phyloP scores from a whole-genome alignment of 2,113 vertebrate genomes.

The Origma solitaria region DNA sequence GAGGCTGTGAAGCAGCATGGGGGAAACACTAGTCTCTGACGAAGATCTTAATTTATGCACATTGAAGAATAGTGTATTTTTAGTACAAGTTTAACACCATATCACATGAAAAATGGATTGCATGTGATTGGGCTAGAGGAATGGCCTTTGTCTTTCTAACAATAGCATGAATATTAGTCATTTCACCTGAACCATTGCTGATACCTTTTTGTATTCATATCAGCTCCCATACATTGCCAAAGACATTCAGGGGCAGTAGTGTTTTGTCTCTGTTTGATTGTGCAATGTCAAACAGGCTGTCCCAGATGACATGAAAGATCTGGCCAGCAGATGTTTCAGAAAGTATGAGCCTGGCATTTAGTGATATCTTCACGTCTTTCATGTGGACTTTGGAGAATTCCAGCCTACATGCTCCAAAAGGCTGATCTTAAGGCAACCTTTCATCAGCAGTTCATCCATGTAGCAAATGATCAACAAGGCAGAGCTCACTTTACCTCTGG shows the following conservation, averaged over 20 bases:
- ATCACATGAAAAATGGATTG: not conserved
- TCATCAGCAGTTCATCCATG: conserved; percentile 1
- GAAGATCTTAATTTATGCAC: not conserved
- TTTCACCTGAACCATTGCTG: not conserved
- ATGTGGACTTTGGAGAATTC: conserved; percentile 57
- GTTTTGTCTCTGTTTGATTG: not conserved
- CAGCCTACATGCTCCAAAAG: conserved; percentile 3
- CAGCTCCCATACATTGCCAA: not conserved
- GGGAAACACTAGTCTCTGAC: not conserved
- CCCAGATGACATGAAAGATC: conserved; percentile 5
- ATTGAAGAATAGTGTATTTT: not conserved
- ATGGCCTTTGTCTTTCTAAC: not conserved
- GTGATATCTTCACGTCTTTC: conserved; percentile 32
- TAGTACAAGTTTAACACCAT: not conserved
- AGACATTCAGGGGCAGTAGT: not conserved
- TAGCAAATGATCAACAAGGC: not conserved
- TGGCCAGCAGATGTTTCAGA: conserved; percentile 49
- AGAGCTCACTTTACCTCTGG: not conserved
- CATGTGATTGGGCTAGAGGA: not conserved
- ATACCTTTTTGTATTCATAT: not conserved
- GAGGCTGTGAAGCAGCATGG: not conserved
- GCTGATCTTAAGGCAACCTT: conserved; percentile 29
- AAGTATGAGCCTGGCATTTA: conserved; percentile 19
- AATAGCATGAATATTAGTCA: not conserved
- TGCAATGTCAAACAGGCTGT: not conserved